phyloP scores from a whole-genome alignment of 2,888 invertebrate genomes.

The Brachycybe producta region DNA sequence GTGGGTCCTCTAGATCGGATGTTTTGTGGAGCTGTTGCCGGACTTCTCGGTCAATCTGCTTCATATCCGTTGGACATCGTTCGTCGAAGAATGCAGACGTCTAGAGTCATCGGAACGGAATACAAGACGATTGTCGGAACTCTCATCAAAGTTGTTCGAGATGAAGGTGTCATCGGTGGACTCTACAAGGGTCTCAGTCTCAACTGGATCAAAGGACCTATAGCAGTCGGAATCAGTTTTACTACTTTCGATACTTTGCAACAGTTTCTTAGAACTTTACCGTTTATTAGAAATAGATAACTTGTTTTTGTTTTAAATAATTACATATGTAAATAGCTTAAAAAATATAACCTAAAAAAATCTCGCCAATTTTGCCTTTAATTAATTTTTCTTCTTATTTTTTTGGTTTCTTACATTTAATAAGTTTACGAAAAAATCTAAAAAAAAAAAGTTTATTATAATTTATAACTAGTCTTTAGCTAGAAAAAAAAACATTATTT shows the following conservation, averaged over 20 bases:
- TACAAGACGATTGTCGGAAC: slow-evolving; percentile 55
- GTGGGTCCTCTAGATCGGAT: slow-evolving; percentile 52
- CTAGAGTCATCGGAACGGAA: slow-evolving; percentile 40
- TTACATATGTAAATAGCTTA: not conserved
- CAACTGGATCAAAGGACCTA: slow-evolving; percentile 84
- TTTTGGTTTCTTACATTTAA: not conserved
- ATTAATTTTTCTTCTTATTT: not conserved
- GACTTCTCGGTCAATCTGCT: slow-evolving; percentile 82
- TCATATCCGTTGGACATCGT: slow-evolving; percentile 92
- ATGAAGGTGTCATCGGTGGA: slow-evolving; percentile 76
- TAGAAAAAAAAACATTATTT: too few species aligned
- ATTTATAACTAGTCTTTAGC: too few species aligned
- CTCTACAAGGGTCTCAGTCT: slow-evolving; percentile 98
- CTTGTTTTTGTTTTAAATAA: not conserved
- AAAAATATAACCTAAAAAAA: not conserved
- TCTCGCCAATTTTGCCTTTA: not conserved
- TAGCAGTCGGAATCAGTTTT: slow-evolving; percentile 77
- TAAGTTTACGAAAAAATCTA: not conserved
- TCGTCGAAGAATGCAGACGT: slow-evolving; percentile 54
- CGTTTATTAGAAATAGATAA: slow-evolving; percentile 9
- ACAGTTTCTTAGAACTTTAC: slow-evolving; percentile 29
- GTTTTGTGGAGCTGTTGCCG: slow-evolving; percentile 77
- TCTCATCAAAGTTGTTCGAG: slow-evolving; percentile 54
- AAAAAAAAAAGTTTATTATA: not conserved
- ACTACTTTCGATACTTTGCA: slow-evolving; percentile 78